Percentiles rank a stretch among this genome's conserved stretches.
phyloP scores from a whole-genome alignment of 2,888 invertebrate genomes.

The Imbricaverruca yamaguchii region DNA sequence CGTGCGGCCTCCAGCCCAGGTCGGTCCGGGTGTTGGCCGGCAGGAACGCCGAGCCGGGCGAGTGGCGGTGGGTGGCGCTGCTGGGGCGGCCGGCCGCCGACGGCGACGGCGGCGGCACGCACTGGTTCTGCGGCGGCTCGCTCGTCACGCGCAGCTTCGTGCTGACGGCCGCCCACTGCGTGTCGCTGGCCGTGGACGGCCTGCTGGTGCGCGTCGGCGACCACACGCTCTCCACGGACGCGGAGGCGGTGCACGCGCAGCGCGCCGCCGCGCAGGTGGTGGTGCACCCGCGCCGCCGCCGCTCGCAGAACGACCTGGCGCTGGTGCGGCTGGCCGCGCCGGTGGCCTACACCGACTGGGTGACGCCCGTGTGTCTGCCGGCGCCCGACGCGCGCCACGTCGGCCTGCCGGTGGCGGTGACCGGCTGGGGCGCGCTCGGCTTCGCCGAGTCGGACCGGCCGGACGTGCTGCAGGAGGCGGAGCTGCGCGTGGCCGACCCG shows the following conservation, averaged over 20 bases:
- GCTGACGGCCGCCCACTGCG: slow-evolving; percentile 8
- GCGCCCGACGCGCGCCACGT: slow-evolving; percentile 65
- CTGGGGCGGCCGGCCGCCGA: neutral
- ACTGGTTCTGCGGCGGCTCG: neutral
- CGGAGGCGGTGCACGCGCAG: neutral
- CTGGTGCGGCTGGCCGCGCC: slow-evolving; percentile 73
- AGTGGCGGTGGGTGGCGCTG: neutral
- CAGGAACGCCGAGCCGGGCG: too few relatives aligned
- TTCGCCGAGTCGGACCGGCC: neutral
- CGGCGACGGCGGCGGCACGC: neutral
- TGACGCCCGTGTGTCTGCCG: slow-evolving; percentile 81
- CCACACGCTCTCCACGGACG: neutral
- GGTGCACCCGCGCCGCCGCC: neutral
- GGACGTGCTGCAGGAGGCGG: neutral
- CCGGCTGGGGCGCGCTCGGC: neutral
- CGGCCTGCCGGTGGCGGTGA: neutral
- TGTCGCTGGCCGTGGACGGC: neutral
- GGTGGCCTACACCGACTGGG: slow-evolving; percentile 73
- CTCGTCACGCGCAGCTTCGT: neutral
- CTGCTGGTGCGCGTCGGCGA: neutral
- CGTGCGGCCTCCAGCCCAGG: too few relatives aligned
- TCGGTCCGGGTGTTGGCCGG: too few relatives aligned
- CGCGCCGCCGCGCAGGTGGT: neutral
- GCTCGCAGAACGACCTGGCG: slow-evolving; percentile 59
- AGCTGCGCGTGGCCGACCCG: neutral